These are phyloP conservation scores for Leptodirus hochenwartii DNA, from an alignment of 2,888 invertebrate genomes.

Conservation along the genomic window DNA sequence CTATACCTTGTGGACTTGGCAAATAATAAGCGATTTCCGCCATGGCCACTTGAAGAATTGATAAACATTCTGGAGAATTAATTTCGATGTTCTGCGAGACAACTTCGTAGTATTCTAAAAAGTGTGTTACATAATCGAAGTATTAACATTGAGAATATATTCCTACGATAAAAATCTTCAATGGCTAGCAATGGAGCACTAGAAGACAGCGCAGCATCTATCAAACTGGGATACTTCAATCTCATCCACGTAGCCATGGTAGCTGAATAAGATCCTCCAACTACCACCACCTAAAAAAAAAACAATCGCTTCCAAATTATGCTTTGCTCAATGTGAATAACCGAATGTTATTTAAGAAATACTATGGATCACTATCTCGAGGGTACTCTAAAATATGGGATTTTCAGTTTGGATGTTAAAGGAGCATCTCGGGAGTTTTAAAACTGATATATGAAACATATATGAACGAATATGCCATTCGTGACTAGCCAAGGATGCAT, in stretches of 20 bases:
- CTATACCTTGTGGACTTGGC: too few species aligned
- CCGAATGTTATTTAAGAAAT: too few species aligned
- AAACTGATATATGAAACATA: too few species aligned
- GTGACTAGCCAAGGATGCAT: too few species aligned
- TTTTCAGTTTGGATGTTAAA: too few species aligned
- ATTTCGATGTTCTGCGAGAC: slow-evolving; percentile 28
- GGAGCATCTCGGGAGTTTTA: too few species aligned
- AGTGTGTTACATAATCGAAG: not conserved
- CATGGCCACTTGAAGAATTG: slow-evolving; percentile 26
- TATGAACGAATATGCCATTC: too few species aligned
- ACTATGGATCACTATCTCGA: too few species aligned
- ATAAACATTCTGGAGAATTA: slow-evolving; percentile 25
- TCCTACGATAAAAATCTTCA: slow-evolving; percentile 35
- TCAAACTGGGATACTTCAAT: slow-evolving; percentile 37
- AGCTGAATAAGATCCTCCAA: slow-evolving; percentile 42
- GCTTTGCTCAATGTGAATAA: not conserved
- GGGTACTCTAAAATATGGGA: too few species aligned
- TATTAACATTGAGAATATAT: too few species aligned
- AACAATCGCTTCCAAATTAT: slow-evolving; percentile 2
- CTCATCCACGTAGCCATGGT: slow-evolving; percentile 41
- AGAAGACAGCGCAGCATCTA: slow-evolving; percentile 37
- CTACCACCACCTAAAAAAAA: slow-evolving; percentile 23
- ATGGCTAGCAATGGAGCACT: slow-evolving; percentile 39
- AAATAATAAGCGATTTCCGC: slow-evolving; percentile 20
- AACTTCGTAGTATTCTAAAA: slow-evolving; percentile 35